Evolutionary conservation across 2,113 vertebrate genomes (phyloP), one percentile per base, ranked within the genome.

Genomic region (Uria lomvia): DNA sequence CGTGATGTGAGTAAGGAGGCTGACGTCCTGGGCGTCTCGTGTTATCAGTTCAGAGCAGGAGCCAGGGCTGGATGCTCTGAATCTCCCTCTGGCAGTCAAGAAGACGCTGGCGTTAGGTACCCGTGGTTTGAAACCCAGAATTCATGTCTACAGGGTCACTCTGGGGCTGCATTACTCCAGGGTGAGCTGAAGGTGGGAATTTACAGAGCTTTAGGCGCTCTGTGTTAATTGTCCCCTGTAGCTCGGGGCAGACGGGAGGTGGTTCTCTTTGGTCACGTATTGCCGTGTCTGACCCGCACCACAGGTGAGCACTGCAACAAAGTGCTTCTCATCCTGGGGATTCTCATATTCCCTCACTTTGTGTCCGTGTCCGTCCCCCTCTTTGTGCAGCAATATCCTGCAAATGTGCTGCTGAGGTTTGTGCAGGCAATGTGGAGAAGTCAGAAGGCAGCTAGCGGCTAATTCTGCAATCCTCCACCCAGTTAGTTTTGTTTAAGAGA

Each of bases 231-330:
- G 63, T 50, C 19, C 49, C 63, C 74, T 12, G 0, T 42, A 13
- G 22, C 20, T 38, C 0, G 0, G 0, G 7, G 14, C 0, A 1
- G 30, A 0, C 2, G 30, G 26, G 40, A 52, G 38, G 19, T 56
- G 43, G 13, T 45, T 72, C 43, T 40, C 22, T 17, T 23, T 7
- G 43, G 17, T 29, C 5, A 0, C 12, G 2, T 2, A 1, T 50
- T 72, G 38, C 9, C n/a, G 34, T n/a, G 19, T 13, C 43, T 63
- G 84, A 17, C 24, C 15, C 40, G 49, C 74, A 9, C 19, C 45
- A 2, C 3, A 7, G 50, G 53, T n/a, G n/a, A 78, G 58, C 56
- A 14, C 34, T 1, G 0, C n/a, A 76, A 5, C 1, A 3, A 14
- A 74, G 42, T 40, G 1, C 19, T 88, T 60, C 53, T 65, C 50